These are phyloP conservation scores for Meles meles DNA, from an alignment of 2,113 vertebrate species.

Conservation along the genomic window DNA sequence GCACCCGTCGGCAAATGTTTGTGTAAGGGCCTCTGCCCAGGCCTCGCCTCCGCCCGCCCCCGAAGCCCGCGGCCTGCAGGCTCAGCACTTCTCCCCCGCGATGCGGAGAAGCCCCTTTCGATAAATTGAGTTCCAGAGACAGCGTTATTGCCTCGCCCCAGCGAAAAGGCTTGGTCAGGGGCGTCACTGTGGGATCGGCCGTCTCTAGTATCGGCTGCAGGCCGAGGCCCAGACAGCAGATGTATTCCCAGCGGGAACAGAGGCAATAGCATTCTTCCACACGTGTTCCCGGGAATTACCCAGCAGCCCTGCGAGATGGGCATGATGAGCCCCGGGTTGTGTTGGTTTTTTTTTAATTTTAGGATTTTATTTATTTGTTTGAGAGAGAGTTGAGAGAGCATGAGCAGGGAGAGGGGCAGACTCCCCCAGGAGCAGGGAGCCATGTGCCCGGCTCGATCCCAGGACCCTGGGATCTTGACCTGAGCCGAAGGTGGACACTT, in stretches of 20 bases:
- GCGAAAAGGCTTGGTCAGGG: accelerated
- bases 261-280: accelerated
- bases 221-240: accelerated
- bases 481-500: not conserved
- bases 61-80: not conserved
- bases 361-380: not conserved
- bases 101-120: not conserved
- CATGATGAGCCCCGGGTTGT: not conserved
- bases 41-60: not conserved
- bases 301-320: not conserved
- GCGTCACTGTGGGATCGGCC: accelerated
- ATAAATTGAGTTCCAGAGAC: not conserved
- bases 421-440: not conserved
- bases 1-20: slow-evolving; percentile 81
- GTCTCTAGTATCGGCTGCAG: not conserved
- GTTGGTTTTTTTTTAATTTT: not conserved
- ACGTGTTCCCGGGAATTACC: accelerated
- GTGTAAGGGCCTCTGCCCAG: slow-evolving; percentile 74
- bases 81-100: not conserved
- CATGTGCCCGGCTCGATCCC: not conserved
- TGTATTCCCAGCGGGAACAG: accelerated
- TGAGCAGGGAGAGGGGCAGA: not conserved
- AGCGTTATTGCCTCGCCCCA: not conserved
- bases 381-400: not conserved
- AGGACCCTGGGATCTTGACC: not conserved